Evolutionary conservation across 1,140 invertebrate species (phyloP).

Genomic region (Diorhabda elongata): DNA sequence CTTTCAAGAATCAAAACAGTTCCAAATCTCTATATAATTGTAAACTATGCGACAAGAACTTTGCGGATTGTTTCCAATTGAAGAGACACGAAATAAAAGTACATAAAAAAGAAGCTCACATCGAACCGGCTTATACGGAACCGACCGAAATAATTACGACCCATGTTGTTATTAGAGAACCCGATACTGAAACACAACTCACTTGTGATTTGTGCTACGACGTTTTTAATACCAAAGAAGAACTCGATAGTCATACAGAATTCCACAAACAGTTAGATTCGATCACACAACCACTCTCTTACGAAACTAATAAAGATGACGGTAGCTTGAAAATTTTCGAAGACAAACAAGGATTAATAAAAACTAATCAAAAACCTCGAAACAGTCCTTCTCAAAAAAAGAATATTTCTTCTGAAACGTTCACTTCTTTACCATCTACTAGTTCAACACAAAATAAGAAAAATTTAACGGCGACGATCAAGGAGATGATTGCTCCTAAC

Average conservation of each 20-base stretch:
- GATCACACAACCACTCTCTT: slow-evolving; percentile 8
- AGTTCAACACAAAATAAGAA: background rate
- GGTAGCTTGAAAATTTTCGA: slow-evolving; percentile 4
- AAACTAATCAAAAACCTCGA: background rate
- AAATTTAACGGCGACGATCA: slow-evolving; percentile 7
- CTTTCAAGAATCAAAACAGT: background rate
- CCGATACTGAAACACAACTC: slow-evolving; percentile 15
- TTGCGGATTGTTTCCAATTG: slow-evolving; percentile 23
- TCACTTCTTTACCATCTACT: background rate
- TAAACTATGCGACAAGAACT: slow-evolving; percentile 12
- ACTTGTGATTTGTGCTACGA: slow-evolving; percentile 29
- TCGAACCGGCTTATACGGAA: background rate
- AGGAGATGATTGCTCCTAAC: slow-evolving; percentile 13
- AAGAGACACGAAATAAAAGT: slow-evolving; percentile 20
- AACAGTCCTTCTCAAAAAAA: background rate
- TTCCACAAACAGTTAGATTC: slow-evolving; percentile 22
- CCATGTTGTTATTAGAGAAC: background rate
- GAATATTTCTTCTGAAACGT: background rate
- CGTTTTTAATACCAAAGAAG: slow-evolving; percentile 23
- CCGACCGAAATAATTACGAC: slow-evolving; percentile 8
- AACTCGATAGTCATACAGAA: slow-evolving; percentile 20
- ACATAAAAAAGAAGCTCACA: slow-evolving; percentile 8
- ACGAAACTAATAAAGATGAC: slow-evolving; percentile 18
- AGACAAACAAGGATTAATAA: slow-evolving; percentile 8
- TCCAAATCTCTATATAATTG: slow-evolving; percentile 19